These are phyloP conservation scores for Drosophila subobscura DNA, from an alignment of 1,140 invertebrate genomes.

Conservation along the genomic window DNA sequence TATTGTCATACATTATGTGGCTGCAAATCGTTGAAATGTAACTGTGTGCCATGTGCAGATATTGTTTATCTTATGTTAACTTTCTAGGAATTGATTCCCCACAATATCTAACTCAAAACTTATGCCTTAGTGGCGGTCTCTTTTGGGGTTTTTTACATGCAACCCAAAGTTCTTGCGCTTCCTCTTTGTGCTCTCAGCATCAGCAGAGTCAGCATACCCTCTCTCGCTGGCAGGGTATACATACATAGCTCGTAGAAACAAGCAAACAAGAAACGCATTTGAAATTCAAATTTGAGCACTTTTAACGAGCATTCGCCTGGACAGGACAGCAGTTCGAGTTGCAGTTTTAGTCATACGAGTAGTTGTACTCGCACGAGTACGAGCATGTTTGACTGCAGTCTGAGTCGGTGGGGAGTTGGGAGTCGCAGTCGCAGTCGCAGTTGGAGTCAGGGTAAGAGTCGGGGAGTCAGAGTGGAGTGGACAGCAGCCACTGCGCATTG, in stretches of 20 bases:
- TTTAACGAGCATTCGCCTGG: constrained; percentile 63
- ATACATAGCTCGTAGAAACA: constrained; percentile 21
- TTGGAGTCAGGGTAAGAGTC: constrained; percentile 3
- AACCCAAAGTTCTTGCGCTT: too few relatives aligned
- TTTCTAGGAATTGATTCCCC: too few relatives aligned
- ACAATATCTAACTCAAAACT: too few relatives aligned
- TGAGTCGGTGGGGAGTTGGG: background rate
- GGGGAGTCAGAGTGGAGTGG: constrained; percentile 3
- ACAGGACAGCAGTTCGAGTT: constrained; percentile 36
- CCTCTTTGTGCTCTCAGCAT: too few relatives aligned
- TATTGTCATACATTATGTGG: too few relatives aligned
- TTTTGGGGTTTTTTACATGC: too few relatives aligned
- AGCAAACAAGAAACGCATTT: constrained; percentile 59
- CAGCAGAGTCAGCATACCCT: too few relatives aligned
- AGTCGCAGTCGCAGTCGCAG: background rate
- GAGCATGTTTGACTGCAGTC: too few relatives aligned
- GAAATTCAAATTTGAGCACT: constrained; percentile 71
- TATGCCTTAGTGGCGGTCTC: too few relatives aligned
- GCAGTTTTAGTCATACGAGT: constrained; percentile 20
- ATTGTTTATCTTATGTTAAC: background rate
- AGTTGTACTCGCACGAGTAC: background rate
- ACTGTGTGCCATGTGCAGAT: too few relatives aligned
- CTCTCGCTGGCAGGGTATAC: too few relatives aligned
- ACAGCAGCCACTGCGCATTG: constrained; percentile 31
- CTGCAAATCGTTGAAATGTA: too few relatives aligned